Evolutionary conservation across 1,140 invertebrate species (phyloP), one percentile per base, ranked within the genome.

Genomic region (Ylistrum balloti): DNA sequence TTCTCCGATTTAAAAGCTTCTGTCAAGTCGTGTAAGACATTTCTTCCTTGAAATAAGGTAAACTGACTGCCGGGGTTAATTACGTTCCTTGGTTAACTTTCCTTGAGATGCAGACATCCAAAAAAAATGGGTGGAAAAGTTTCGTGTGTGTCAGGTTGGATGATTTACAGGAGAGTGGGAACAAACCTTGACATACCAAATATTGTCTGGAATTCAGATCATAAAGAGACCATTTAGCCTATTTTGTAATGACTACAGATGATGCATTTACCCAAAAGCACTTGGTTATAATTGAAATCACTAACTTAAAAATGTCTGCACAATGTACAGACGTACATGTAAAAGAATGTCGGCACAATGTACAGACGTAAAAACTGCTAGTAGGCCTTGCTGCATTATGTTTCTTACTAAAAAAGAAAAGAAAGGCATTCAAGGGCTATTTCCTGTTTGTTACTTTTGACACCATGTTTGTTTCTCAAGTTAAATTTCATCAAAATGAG

Each of bases 281-380:
- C 56, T 74, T 74, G 22, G 56, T 74, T 74, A 74, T 74, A 74
- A 74, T 74, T 74, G 56, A 74, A 74, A 74, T 74, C 56, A 74
- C 56, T n/a, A 74, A n/a, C 56, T 74, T 74, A n/a, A 74, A 74
- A 74, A 74, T 74, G 56, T 28, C n/a, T 74, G 56, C 11, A 28
- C 17, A 74, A 28, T 74, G 56, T 74, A 74, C 56, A 28, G 56
- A 74, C 22, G 0, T 17, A 28, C n/a, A 74, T 74, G 28, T 28
- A 28, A 28, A 74, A 74, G 3, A 3, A 28, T 74, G 22, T 17
- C 56, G 28, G 56, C 28, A 28, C 17, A 74, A 28, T 74, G 56
- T 74, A 74, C 56, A 28, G 56, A 74, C 22, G 0, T 17, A 28
- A 28, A 28, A 74, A 74, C 56, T 28, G 56, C 28, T 7, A n/a